Evolutionary conservation across 2,888 invertebrate species (phyloP), one percentile per base, ranked within the genome.

Genomic region (Plebejus melissa): DNA sequence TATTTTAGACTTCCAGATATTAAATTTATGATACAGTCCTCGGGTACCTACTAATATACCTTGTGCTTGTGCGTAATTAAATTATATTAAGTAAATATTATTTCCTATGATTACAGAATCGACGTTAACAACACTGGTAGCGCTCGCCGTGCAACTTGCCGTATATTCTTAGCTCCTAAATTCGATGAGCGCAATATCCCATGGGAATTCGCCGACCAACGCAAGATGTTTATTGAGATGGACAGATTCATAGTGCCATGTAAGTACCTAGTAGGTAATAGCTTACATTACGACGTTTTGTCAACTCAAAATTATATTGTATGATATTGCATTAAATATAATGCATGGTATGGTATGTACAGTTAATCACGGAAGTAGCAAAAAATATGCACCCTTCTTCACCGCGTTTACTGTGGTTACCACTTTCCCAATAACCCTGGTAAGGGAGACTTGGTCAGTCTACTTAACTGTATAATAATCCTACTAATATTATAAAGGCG

Each of bases 91-190:
- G 22, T 22, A 22, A 22, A 22, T 7, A 6, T 22, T 46, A 71
- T 6, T 41, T 41, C 69, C 11, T 69, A 54, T 54, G 54, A 54
- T 79, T 74, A 6, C 82, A 94, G 89, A 0, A 94, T 95, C 70
- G 86, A 86, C 11, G 94, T 90, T 41, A 94, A 94, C 83, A 95
- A 95, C 85, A 85, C 88, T 0, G 93, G 93, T 11, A 78, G 38
- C 36, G 87, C 91, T 0, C 85, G 93, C 13, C 91, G 92, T 79
- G 94, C 96, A 41, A 97, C 96, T 0, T 94, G 95, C 74, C 94
- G 97, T 65, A 95, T 97, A 80, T 97, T 96, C 89, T 84, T 97
- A 50, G 95, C 95, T 1, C 97, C 97, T 0, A 96, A 95, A 83
- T 87, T 91, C 76, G 96, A 97, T 83, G 97, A 97, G 83, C 94